Evolutionary conservation across 92 coral and sea anemone genomes (phyloP), one percentile per base, ranked within the genome.

Genomic region (Epizoanthus stellaris): DNA sequence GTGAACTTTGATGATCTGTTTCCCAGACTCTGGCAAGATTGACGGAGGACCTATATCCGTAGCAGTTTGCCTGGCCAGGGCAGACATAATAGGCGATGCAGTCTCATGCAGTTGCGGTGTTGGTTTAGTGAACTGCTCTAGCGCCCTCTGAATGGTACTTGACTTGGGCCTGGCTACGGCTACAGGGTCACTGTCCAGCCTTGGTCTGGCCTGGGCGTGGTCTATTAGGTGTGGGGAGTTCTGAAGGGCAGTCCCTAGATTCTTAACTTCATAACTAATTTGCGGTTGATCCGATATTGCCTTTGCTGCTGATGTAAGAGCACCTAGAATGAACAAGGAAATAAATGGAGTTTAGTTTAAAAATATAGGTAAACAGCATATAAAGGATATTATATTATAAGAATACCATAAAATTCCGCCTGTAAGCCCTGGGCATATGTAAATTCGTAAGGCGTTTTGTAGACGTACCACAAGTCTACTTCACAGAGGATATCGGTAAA

Each of bases 71-170:
- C 93, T 89, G 39, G 94, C 95, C 52, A 94, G 89, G 38, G 92
- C 96, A 34, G 98, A 85, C 23, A 96, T 88, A 61, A 96, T 86
- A n/a, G 96, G 91, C 6, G 98, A 95, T 20, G 93, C 86, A 14
- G 87, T 59, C 64, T 88, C 38, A 57, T 80, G 57, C 23, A 68
- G 74, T 23, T 54, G 67, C 60, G 71, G 54, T 66, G 76, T 42
- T 15, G 82, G 87, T 4, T 64, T 72, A 42, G 85, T 92, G 14
- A 91, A 91, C 61, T 89, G 90, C 5, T 89, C 86, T 80, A 94
- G 77, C 0, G 98, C 98, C 56, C 98, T 89, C 56, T 89, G 93
- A 30, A 94, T 85, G 3, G 90, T 87, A 16, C 95, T 89, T n/a
- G 88, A 75, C 13, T 80, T 49, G 14, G 87, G 90, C 13, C 82